phyloP scores from a whole-genome alignment of 2,113 vertebrate species.

The Gobiocypris rarus region DNA sequence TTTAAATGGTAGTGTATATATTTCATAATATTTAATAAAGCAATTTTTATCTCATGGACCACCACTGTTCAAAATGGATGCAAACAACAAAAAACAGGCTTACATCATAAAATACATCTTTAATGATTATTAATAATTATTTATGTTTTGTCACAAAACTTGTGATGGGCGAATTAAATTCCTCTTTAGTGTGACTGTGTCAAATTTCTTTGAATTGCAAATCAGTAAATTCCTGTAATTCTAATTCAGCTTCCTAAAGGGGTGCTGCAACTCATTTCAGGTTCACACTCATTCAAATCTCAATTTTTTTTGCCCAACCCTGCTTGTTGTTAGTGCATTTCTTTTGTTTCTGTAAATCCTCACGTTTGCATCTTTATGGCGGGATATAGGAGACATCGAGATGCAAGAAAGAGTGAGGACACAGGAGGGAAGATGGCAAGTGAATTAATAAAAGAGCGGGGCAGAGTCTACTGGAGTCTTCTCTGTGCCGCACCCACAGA shows the following conservation, averaged over 20 bases:
- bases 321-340: background rate
- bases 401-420: background rate
- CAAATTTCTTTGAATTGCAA: no score
- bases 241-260: background rate
- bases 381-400: background rate
- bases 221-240: background rate
- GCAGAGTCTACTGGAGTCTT: conserved; percentile 13
- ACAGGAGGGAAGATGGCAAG: conserved; percentile 12
- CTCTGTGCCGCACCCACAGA: conserved; percentile 6
- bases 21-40: no score
- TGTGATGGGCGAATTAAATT: background rate
- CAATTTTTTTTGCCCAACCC: background rate
- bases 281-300: no score
- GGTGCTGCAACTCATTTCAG: no score
- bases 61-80: no score
- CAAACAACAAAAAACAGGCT: no score
- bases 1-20: no score
- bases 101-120: no score
- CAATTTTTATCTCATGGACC: no score
- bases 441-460: conserved; percentile 30
- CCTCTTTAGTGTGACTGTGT: background rate
- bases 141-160: no score
- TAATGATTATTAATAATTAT: no score
- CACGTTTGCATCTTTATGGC: background rate
- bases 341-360: background rate